Evolutionary conservation across 2,797 vertebrate genomes (phyloP).

Genomic region (Allobates femoralis): DNA sequence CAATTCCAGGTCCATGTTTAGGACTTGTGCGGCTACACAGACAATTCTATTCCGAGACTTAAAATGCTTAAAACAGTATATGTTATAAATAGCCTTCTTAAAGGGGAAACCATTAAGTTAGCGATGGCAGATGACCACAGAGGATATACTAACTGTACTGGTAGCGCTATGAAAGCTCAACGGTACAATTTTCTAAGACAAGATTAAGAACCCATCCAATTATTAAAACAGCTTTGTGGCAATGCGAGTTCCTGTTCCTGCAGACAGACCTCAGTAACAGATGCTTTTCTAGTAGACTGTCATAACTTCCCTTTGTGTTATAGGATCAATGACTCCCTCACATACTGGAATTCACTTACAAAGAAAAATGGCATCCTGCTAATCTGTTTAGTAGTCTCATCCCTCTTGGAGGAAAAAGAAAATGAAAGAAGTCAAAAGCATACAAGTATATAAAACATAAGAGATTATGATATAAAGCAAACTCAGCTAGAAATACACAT

Average conservation of each 20-base stretch:
- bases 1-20: background rate
- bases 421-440: background rate
- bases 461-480: background rate
- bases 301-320: constrained; percentile 33
- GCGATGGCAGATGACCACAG: background rate
- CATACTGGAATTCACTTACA: constrained; percentile 44
- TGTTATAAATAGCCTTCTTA: constrained; percentile 12
- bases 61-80: background rate
- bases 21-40: background rate
- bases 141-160: constrained; percentile 22
- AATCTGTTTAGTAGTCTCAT: constrained; percentile 30
- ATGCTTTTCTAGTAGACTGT: constrained; percentile 39
- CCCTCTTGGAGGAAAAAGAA: constrained; percentile 11
- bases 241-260: constrained; percentile 16
- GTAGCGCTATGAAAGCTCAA: background rate
- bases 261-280: constrained; percentile 17
- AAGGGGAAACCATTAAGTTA: background rate
- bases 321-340: constrained; percentile 36
- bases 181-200: constrained; percentile 15
- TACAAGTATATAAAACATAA: background rate
- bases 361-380: constrained; percentile 43
- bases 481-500: background rate
- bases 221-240: constrained; percentile 30
- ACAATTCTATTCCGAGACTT: background rate
- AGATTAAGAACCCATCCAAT: constrained; percentile 22